Percentiles rank a stretch among this genome's conserved stretches.
Evolutionary conservation across 2,113 vertebrate species (phyloP).

Genomic region (Mustela nigripes): DNA sequence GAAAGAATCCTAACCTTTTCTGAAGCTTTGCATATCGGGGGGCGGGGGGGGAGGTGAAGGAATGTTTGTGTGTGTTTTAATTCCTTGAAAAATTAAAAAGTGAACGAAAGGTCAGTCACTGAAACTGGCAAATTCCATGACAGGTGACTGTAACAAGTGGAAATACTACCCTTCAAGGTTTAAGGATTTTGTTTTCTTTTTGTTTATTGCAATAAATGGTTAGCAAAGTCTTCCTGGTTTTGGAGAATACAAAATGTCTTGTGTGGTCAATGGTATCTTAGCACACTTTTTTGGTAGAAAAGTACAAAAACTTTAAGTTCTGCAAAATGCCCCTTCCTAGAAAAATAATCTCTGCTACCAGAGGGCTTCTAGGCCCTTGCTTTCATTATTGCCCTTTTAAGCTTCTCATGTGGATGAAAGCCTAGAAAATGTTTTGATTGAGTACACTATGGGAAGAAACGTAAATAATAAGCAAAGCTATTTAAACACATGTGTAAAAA

Average conservation of each 20-base stretch:
- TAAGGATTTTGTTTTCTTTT: background rate
- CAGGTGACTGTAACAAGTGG: background rate
- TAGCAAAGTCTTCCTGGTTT: background rate
- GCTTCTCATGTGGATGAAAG: conserved; percentile 76
- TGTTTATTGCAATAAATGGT: background rate
- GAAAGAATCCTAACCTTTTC: conserved; percentile 8
- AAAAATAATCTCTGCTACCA: conserved; percentile 71
- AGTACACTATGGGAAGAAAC: conserved; percentile 77
- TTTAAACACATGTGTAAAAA: conserved; percentile 78
- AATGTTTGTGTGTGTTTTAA: background rate
- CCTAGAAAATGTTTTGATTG: conserved; percentile 77
- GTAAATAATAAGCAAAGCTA: conserved; percentile 79
- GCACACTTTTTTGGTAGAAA: conserved; percentile 33
- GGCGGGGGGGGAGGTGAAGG: accelerated
- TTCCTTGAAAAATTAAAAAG: conserved; percentile 48
- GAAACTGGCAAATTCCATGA: background rate
- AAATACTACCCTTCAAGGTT: background rate
- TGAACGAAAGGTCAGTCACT: background rate
- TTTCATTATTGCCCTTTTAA: conserved; percentile 73
- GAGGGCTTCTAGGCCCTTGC: conserved; percentile 27
- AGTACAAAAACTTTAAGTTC: conserved; percentile 63
- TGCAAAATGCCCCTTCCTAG: conserved; percentile 70
- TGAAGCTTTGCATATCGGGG: background rate
- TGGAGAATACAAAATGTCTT: background rate
- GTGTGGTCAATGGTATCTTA: background rate